These are phyloP conservation scores for Balanococcus diminutus DNA, from an alignment of 2,888 invertebrate species.

Conservation along the genomic window DNA sequence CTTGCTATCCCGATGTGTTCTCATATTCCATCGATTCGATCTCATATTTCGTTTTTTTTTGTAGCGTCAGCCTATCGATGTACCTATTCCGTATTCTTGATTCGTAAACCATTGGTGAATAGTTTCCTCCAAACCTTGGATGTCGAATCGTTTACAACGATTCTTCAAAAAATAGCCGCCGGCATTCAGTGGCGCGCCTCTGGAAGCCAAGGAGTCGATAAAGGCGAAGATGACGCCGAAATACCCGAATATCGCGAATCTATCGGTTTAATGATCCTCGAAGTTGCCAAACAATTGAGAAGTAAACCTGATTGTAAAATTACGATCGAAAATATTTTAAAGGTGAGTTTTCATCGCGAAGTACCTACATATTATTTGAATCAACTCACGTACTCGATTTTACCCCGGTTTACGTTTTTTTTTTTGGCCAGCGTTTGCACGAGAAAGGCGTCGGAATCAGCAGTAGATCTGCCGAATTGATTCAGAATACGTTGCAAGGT, in stretches of 20 bases:
- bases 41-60: not conserved
- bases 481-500: conserved; percentile 69
- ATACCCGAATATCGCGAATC: conserved; percentile 62
- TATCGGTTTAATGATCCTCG: conserved; percentile 67
- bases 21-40: not conserved
- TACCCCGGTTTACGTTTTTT: not conserved
- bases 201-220: conserved; percentile 59
- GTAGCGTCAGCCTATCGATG: conserved; percentile 65
- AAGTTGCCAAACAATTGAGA: conserved; percentile 64
- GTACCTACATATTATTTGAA: not conserved
- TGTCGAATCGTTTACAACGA: conserved; percentile 68
- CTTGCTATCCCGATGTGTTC: too few species aligned
- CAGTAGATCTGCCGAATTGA: conserved; percentile 67
- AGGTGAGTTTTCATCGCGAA: not conserved
- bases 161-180: conserved; percentile 65
- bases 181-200: conserved; percentile 51
- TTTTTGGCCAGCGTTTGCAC: conserved; percentile 64
- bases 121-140: conserved; percentile 70
- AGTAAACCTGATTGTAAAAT: conserved; percentile 63
- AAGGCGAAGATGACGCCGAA: conserved; percentile 60
- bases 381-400: not conserved
- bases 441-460: conserved; percentile 69
- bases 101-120: conserved; percentile 67
- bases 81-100: conserved; percentile 66
- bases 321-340: conserved; percentile 59